Percentiles rank a stretch among this genome's conserved stretches.
These are phyloP conservation scores for Argentina silus DNA, from an alignment of 2,797 vertebrate species.

Conservation along the genomic window DNA sequence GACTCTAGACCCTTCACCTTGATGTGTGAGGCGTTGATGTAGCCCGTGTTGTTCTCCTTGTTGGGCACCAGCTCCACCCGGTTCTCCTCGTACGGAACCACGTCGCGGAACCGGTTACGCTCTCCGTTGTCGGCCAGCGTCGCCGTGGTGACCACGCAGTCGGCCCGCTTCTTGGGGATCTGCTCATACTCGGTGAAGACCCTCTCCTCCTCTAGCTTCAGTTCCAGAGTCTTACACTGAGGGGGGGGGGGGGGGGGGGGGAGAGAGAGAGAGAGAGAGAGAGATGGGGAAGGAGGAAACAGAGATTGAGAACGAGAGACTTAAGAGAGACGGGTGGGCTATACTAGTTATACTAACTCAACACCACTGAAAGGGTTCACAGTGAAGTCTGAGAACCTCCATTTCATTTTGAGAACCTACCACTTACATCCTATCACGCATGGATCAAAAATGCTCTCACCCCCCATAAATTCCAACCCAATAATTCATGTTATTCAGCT, in stretches of 20 bases:
- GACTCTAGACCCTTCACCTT: slow-evolving; percentile 81
- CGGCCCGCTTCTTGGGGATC: slow-evolving; percentile 89
- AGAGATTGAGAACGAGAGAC: not conserved
- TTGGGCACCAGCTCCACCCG: slow-evolving; percentile 92
- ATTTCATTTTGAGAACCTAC: too few relatives aligned
- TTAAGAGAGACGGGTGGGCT: slow-evolving; percentile 26
- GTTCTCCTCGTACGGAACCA: slow-evolving; percentile 94
- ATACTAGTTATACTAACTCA: not conserved
- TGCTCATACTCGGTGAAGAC: slow-evolving; percentile 96
- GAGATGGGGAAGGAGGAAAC: not conserved
- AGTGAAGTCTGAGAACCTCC: too few relatives aligned
- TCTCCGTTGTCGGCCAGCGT: slow-evolving; percentile 88
- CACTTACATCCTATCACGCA: too few relatives aligned
- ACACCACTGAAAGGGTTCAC: too few relatives aligned
- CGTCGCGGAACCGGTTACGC: slow-evolving; percentile 92
- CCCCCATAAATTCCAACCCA: not conserved
- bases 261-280: not conserved
- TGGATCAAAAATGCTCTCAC: too few relatives aligned
- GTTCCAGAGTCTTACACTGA: slow-evolving; percentile 90
- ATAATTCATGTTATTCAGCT: not conserved
- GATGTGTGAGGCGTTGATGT: slow-evolving; percentile 96
- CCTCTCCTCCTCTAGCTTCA: slow-evolving; percentile 91
- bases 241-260: slow-evolving; percentile 9
- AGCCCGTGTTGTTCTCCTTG: slow-evolving; percentile 97
- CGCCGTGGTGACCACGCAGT: slow-evolving; percentile 85